Percentiles rank a stretch among this genome's conserved stretches.
Evolutionary conservation across 2,888 invertebrate species (phyloP).

Genomic region (Sphecodes monilicornis): DNA sequence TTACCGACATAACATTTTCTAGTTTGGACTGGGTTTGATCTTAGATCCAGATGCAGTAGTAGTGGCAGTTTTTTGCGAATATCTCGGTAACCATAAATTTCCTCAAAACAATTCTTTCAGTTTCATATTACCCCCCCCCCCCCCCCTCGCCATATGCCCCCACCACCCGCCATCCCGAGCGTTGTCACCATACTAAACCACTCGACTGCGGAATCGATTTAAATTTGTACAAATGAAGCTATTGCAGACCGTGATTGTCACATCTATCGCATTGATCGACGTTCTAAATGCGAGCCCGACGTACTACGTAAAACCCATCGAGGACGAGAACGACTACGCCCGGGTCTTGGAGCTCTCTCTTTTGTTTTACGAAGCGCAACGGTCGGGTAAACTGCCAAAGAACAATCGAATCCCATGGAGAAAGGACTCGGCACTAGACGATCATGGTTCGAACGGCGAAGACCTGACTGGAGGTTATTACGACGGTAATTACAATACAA

Average conservation of each 20-base stretch:
- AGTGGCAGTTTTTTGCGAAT: no score
- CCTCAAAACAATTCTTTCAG: no score
- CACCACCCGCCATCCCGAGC: no score
- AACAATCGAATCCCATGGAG: slow-evolving; percentile 86
- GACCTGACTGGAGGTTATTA: slow-evolving; percentile 87
- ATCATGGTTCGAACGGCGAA: slow-evolving; percentile 85
- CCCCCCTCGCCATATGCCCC: no score
- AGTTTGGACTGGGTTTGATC: no score
- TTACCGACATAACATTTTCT: no score
- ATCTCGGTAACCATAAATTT: no score
- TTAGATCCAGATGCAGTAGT: no score
- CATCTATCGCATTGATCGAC: slow-evolving; percentile 51
- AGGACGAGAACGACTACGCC: slow-evolving; percentile 83
- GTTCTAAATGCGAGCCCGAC: slow-evolving; percentile 40
- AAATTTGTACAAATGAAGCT: neutral
- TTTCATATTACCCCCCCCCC: no score
- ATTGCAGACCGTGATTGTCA: slow-evolving; percentile 49
- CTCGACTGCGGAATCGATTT: neutral
- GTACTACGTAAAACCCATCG: slow-evolving; percentile 53
- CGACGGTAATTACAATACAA: slow-evolving; percentile 83
- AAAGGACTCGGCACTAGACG: slow-evolving; percentile 85
- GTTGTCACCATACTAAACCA: no score
- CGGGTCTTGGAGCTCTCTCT: slow-evolving; percentile 85
- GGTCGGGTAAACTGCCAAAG: slow-evolving; percentile 85
- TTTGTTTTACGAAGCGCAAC: slow-evolving; percentile 86